These are phyloP conservation scores for Astropecten irregularis DNA, from an alignment of 53 echinoderm and acorn worm species.

Conservation along the genomic window DNA sequence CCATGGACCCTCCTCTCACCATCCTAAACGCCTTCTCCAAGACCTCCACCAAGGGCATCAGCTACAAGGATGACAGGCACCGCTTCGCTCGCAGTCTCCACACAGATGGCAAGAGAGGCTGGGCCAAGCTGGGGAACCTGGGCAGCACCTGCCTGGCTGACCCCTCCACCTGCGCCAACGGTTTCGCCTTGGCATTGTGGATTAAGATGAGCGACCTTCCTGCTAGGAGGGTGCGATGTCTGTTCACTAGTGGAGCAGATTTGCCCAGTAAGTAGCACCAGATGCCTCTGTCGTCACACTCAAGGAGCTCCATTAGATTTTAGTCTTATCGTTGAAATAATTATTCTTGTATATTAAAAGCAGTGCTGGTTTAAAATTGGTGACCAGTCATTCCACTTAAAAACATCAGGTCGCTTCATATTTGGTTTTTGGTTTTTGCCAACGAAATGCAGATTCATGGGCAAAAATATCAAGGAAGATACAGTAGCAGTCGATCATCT, in stretches of 20 bases:
- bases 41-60: conserved; percentile 42
- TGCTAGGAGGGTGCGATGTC: conserved; percentile 37
- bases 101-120: conserved; percentile 69
- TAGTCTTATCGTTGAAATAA: too few species aligned
- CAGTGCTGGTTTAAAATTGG: too few species aligned
- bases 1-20: conserved; percentile 66
- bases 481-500: too few species aligned
- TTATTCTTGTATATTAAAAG: too few species aligned
- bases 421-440: too few species aligned
- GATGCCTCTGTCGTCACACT: neutral
- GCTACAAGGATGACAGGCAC: conserved; percentile 59
- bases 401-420: too few species aligned
- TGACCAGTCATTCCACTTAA: too few species aligned
- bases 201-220: conserved; percentile 75
- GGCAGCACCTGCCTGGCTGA: conserved; percentile 65
- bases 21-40: conserved; percentile 18
- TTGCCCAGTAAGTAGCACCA: conserved; percentile 34
- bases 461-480: too few species aligned
- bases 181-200: conserved; percentile 79
- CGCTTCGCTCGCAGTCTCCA: conserved; percentile 60
- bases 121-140: conserved; percentile 55
- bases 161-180: conserved; percentile 69
- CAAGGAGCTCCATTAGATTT: neutral
- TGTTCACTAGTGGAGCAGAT: conserved; percentile 76
- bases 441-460: too few species aligned